Evolutionary conservation across 2,113 vertebrate species (phyloP).

Genomic region (Perca schrenkii): DNA sequence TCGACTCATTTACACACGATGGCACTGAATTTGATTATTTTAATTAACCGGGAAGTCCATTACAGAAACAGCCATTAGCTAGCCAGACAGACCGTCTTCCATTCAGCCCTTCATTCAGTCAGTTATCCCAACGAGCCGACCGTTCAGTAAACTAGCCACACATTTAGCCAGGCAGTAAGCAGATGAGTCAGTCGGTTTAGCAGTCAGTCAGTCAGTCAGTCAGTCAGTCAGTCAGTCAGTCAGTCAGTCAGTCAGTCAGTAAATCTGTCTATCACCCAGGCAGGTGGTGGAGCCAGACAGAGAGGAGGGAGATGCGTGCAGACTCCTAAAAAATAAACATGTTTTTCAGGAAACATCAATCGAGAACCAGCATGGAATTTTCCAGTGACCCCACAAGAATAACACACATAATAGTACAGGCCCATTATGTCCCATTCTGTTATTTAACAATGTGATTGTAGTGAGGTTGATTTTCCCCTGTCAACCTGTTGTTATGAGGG

Average conservation of each 20-base stretch:
- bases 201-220: slow-evolving; percentile 29
- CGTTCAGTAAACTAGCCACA: slow-evolving; percentile 5
- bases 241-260: slow-evolving; percentile 29
- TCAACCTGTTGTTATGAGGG: neutral
- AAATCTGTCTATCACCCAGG: slow-evolving; percentile 61
- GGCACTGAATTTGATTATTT: slow-evolving; percentile 14
- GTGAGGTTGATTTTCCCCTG: neutral
- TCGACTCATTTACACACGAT: slow-evolving; percentile 13
- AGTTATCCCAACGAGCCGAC: neutral
- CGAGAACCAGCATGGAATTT: slow-evolving; percentile 66
- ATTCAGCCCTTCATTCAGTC: neutral
- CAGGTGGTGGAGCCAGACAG: slow-evolving; percentile 64
- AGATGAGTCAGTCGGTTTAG: neutral
- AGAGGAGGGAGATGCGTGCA: slow-evolving; percentile 22
- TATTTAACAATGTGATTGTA: neutral
- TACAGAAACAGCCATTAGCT: slow-evolving; percentile 18
- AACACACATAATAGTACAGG: slow-evolving; percentile 30
- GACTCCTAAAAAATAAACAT: slow-evolving; percentile 74
- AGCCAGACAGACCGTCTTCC: neutral
- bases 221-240: slow-evolving; percentile 6
- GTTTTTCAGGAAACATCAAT: slow-evolving; percentile 76
- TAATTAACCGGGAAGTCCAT: slow-evolving; percentile 9
- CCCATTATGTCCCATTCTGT: neutral
- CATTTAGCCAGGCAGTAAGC: neutral
- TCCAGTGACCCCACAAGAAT: slow-evolving; percentile 61